Evolutionary conservation across 2,888 invertebrate species (phyloP), one percentile per base, ranked within the genome.

Genomic region (Abrostola tripartita): DNA sequence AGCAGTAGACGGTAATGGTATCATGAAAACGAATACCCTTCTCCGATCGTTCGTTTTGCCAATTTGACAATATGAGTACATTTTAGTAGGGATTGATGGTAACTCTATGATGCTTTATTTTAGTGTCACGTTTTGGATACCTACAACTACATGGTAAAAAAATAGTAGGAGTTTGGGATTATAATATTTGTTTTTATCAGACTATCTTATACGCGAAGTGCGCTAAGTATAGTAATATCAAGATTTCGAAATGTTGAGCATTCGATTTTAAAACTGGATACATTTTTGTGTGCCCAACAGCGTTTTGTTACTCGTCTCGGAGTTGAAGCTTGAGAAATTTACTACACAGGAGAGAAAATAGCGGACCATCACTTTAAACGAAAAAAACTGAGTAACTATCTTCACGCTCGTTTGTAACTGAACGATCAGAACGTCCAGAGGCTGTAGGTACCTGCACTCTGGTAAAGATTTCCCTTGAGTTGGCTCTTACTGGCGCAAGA

Each of bases 31-130:
- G 57, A 41, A 57, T 61, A 52, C 57, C 61, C 68, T 54, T 58
- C 50, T 24, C 44, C 9, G 35, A 44, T 50, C 49, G 47, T 44
- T 59, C 56, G 58, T 55, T 61, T 62, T 55, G 64, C 50, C 53
- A 69, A 71, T 78, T 81, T 78, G 65, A 65, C 61, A 72, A 79
- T 79, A 68, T 64, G 50, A 66, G 67, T 66, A 52, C 37, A 42
- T 65, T 68, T 49, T 58, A 52, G 61, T 61, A 61, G 47, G 37
- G 53, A 59, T 80, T 70, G 44, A 66, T 50, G 36, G 52, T 77
- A 73, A 74, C 74, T 77, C 63, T 74, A 14, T 63, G 55, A 73
- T 62, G 68, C 50, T 62, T 73, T 56, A 65, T 59, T 62, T 56
- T 41, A 60, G 52, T 47, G 14, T 47, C 14, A 47, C 44, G 14